Percentiles rank a stretch among this genome's conserved stretches.
These are phyloP conservation scores for Leptosomus discolor DNA, from an alignment of 2,113 vertebrate species.

Conservation along the genomic window DNA sequence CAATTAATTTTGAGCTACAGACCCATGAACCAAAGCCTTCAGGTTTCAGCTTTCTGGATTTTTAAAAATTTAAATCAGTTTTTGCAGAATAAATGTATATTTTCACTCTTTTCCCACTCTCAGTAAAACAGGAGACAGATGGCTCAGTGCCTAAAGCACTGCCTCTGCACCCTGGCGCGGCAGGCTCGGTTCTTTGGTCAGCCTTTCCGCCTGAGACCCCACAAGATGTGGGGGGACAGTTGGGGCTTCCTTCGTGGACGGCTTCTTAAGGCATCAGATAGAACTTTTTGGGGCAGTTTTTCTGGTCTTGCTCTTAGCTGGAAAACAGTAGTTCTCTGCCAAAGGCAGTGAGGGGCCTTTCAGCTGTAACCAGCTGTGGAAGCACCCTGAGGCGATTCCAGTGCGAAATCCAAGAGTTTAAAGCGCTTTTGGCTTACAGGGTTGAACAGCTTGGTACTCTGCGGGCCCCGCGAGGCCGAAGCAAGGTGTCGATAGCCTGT, in stretches of 20 bases:
- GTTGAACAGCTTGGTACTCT: background rate
- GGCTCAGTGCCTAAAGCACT: background rate
- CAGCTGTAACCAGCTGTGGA: background rate
- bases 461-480: background rate
- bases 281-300: background rate
- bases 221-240: background rate
- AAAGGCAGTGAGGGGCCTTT: background rate
- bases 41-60: slow-evolving; percentile 42
- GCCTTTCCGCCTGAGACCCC: background rate
- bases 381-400: background rate
- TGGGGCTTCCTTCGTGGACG: background rate
- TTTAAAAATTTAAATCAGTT: slow-evolving; percentile 47
- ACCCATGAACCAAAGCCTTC: background rate
- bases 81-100: slow-evolving; percentile 46
- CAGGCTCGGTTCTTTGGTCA: background rate
- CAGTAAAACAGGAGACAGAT: background rate
- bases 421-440: background rate
- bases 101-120: background rate
- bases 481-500: background rate
- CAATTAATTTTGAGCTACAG: slow-evolving; percentile 61
- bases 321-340: background rate
- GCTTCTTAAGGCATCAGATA: background rate
- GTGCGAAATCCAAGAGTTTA: background rate
- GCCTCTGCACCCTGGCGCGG: background rate
- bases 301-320: background rate